Percentiles rank a stretch among this genome's conserved stretches.
Evolutionary conservation across 1,140 invertebrate species (phyloP).

Genomic region (Dufourea novaeangliae): DNA sequence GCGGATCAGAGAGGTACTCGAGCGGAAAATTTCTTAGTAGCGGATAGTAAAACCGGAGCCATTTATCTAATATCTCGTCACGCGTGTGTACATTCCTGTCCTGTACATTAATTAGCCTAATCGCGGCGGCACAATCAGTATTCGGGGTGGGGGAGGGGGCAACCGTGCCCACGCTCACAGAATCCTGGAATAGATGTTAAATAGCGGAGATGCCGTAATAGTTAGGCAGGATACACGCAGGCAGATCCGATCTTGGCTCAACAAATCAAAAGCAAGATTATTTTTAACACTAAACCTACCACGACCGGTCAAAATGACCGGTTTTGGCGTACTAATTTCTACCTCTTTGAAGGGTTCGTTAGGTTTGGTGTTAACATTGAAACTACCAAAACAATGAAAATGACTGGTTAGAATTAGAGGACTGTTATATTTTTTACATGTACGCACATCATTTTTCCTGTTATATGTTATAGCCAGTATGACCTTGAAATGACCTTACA

Average conservation of each 20-base stretch:
- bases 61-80: conserved; percentile 61
- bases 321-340: no score
- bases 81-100: conserved; percentile 50
- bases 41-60: conserved; percentile 23
- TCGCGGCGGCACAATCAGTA: conserved; percentile 35
- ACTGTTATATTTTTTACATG: no score
- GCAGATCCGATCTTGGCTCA: background rate
- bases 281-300: no score
- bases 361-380: no score
- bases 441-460: no score
- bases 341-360: no score
- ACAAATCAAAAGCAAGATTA: conserved; percentile 11
- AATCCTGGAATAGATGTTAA: conserved; percentile 37
- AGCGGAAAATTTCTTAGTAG: conserved; percentile 52
- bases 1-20: conserved; percentile 29
- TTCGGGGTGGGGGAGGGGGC: conserved; percentile 4
- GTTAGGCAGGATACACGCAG: background rate
- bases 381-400: no score
- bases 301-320: no score
- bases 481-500: no score
- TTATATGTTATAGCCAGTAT: no score
- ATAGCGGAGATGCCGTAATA: background rate
- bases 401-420: no score
- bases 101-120: conserved; percentile 53
- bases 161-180: background rate